Percentiles rank a stretch among this genome's conserved stretches.
These are phyloP conservation scores for Tanypteryx hageni DNA, from an alignment of 2,888 invertebrate genomes.

Conservation along the genomic window DNA sequence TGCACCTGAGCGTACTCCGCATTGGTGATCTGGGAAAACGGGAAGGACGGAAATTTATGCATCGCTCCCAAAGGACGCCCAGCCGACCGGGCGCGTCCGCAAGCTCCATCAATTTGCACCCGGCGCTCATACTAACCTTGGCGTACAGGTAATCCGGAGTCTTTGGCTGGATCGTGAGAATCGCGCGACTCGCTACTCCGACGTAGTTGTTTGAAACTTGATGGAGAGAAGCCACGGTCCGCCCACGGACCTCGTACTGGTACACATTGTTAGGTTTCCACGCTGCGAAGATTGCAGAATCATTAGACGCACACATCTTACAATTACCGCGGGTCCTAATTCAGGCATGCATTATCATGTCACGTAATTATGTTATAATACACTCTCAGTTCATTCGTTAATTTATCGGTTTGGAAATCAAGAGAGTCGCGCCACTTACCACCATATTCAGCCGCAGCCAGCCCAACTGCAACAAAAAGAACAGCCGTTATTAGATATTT, in stretches of 20 bases:
- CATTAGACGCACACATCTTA: background rate
- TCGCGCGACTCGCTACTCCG: slow-evolving; percentile 78
- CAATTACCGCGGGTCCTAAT: background rate
- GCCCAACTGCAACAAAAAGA: background rate
- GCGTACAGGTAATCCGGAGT: slow-evolving; percentile 72
- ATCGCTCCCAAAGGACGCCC: background rate
- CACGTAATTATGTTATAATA: background rate
- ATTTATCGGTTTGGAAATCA: no score
- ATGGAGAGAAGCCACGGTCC: slow-evolving; percentile 80
- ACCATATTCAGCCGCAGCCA: slow-evolving; percentile 42
- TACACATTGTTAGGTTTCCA: slow-evolving; percentile 80
- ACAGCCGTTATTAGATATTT: background rate
- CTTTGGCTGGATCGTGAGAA: slow-evolving; percentile 77
- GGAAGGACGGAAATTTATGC: background rate
- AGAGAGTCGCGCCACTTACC: background rate
- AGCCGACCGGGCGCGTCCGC: background rate
- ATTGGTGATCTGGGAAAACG: slow-evolving; percentile 73
- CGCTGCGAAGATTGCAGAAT: slow-evolving; percentile 72
- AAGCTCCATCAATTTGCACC: background rate
- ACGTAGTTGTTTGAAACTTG: slow-evolving; percentile 78
- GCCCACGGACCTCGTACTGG: slow-evolving; percentile 78
- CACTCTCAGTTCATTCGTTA: background rate
- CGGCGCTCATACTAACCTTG: slow-evolving; percentile 67
- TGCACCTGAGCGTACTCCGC: slow-evolving; percentile 77
- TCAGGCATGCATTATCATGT: background rate